phyloP scores from a whole-genome alignment of 2,797 vertebrate genomes.

The Tamandua tetradactyla region DNA sequence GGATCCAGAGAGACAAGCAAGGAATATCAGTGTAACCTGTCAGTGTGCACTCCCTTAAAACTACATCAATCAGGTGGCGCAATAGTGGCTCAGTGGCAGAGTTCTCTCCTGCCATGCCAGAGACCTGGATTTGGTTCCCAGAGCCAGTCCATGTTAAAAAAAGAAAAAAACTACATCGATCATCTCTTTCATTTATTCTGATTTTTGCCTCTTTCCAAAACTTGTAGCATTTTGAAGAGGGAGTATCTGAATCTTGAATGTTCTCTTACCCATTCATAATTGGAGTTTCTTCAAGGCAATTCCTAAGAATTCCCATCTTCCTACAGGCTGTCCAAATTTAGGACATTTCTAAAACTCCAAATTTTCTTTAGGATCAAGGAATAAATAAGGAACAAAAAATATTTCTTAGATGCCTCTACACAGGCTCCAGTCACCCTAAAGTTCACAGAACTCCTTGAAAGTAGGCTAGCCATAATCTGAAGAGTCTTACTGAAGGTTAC shows the following conservation, averaged over 20 bases:
- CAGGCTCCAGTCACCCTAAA: not conserved
- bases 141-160: too few relatives aligned
- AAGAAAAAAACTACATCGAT: conserved; percentile 10
- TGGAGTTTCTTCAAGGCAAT: not conserved
- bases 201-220: conserved; percentile 42
- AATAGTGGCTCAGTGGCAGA: too few relatives aligned
- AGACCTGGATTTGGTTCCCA: too few relatives aligned
- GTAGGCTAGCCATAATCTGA: not conserved
- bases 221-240: not conserved
- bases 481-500: conserved; percentile 4
- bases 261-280: conserved; percentile 16
- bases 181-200: conserved; percentile 27
- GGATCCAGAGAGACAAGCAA: not conserved
- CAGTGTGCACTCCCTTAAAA: conserved; percentile 20
- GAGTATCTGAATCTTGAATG: not conserved
- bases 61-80: not conserved
- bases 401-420: not conserved
- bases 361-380: not conserved
- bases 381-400: not conserved
- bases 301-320: not conserved
- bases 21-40: not conserved
- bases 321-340: not conserved
- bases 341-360: not conserved
- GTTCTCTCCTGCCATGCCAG: too few relatives aligned
- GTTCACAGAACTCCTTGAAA: not conserved